These are phyloP conservation scores for Lophius americanus DNA, from an alignment of 2,797 vertebrate species.

Conservation along the genomic window DNA sequence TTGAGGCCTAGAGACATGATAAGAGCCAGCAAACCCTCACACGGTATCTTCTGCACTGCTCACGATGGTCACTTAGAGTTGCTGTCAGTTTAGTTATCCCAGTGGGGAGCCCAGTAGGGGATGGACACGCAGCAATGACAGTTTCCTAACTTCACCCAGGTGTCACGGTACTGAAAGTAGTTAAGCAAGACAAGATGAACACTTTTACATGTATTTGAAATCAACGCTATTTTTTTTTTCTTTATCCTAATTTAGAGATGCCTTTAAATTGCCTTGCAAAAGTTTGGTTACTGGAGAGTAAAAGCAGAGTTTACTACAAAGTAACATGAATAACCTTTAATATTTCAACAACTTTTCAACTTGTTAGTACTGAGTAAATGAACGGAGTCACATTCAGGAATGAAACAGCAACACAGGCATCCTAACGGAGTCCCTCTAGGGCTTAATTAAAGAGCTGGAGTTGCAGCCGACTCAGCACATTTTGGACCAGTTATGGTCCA, in stretches of 20 bases:
- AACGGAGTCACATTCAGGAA: neutral
- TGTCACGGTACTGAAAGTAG: constrained; percentile 7
- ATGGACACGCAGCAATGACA: constrained; percentile 10
- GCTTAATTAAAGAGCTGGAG: too few species aligned
- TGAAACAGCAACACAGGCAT: neutral
- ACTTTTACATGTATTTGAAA: neutral
- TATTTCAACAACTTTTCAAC: neutral
- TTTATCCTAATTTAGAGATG: neutral
- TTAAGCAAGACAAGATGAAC: neutral
- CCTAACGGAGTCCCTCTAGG: neutral
- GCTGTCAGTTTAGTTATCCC: constrained; percentile 32
- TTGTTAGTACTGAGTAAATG: neutral
- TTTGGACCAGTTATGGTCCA: neutral
- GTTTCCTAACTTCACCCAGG: constrained; percentile 23
- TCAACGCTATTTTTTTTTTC: neutral
- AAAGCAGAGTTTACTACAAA: neutral
- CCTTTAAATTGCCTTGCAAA: too few species aligned
- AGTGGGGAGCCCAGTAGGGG: neutral
- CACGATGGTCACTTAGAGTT: constrained; percentile 41
- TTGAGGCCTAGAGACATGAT: constrained; percentile 27
- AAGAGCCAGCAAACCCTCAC: constrained; percentile 27
- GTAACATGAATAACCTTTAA: neutral
- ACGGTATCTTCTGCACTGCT: constrained; percentile 37
- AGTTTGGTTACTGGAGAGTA: neutral
- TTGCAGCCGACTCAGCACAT: neutral